Evolutionary conservation across 2,113 vertebrate genomes (phyloP).

Genomic region (Heterochromis multidens): DNA sequence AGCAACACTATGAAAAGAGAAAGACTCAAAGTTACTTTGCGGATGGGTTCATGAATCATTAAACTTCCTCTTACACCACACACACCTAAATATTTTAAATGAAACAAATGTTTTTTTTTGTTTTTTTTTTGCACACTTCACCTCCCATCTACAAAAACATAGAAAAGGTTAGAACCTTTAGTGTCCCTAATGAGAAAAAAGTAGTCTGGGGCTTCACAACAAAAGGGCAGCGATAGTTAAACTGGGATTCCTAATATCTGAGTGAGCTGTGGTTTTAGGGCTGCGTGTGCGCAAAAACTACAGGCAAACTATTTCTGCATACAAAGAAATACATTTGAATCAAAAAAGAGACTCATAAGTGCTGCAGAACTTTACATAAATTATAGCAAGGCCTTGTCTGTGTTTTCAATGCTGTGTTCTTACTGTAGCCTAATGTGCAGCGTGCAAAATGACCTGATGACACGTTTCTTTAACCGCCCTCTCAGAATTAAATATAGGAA

Average conservation of each 20-base stretch:
- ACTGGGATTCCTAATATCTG: background rate
- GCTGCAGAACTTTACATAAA: background rate
- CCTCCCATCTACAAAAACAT: no score
- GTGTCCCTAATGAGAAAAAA: background rate
- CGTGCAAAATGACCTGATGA: background rate
- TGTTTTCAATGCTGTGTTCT: background rate
- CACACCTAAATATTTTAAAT: background rate
- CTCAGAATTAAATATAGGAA: background rate
- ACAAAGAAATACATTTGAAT: background rate
- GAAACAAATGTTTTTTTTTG: background rate
- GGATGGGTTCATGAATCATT: slow-evolving; percentile 48
- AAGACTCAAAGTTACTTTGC: slow-evolving; percentile 13
- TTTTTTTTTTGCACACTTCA: no score
- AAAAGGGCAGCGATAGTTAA: background rate
- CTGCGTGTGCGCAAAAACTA: background rate
- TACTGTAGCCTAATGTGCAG: background rate
- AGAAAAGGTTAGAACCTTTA: no score
- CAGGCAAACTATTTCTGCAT: background rate
- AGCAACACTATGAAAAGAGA: background rate
- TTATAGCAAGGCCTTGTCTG: background rate
- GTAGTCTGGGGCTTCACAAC: background rate
- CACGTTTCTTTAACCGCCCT: background rate
- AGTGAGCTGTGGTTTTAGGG: background rate
- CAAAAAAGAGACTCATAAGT: background rate
- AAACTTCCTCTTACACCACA: background rate